These are phyloP conservation scores for Babyrousa celebensis DNA, from an alignment of 2,797 vertebrate genomes.

Conservation along the genomic window DNA sequence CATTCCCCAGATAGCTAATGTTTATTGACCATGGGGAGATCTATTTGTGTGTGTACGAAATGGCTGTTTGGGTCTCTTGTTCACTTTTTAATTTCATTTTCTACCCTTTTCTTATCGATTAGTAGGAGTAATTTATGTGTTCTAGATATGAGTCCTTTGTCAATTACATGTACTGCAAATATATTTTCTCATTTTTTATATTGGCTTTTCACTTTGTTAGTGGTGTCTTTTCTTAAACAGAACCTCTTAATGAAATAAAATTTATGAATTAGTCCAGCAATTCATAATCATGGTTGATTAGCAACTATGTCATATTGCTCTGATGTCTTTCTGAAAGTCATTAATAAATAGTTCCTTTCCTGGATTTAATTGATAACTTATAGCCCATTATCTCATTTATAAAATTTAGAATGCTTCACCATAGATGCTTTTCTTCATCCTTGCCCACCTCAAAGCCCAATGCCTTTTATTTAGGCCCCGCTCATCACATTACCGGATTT, in stretches of 20 bases:
- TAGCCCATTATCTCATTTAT: neutral
- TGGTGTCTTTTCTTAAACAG: slow-evolving; percentile 11
- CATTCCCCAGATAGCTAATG: neutral
- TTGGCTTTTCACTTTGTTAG: neutral
- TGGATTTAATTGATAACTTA: neutral
- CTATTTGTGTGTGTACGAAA: neutral
- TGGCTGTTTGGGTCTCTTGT: neutral
- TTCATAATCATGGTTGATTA: neutral
- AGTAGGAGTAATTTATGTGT: neutral
- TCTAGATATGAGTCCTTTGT: neutral
- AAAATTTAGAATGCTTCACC: neutral
- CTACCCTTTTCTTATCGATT: neutral
- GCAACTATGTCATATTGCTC: neutral
- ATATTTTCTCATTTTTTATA: neutral
- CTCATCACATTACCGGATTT: neutral
- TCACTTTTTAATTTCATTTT: slow-evolving; percentile 17
- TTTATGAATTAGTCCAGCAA: neutral
- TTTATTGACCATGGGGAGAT: neutral
- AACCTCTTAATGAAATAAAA: neutral
- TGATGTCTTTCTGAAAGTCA: neutral
- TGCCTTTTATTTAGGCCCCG: neutral
- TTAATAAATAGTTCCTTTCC: slow-evolving; percentile 21
- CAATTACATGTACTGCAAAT: neutral
- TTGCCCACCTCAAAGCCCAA: neutral
- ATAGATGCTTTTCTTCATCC: neutral